A percentile compares a stretch with the other conserved stretches of the same genome.
phyloP scores from a whole-genome alignment of 2,888 invertebrate species.

The Eupithecia tripunctaria region DNA sequence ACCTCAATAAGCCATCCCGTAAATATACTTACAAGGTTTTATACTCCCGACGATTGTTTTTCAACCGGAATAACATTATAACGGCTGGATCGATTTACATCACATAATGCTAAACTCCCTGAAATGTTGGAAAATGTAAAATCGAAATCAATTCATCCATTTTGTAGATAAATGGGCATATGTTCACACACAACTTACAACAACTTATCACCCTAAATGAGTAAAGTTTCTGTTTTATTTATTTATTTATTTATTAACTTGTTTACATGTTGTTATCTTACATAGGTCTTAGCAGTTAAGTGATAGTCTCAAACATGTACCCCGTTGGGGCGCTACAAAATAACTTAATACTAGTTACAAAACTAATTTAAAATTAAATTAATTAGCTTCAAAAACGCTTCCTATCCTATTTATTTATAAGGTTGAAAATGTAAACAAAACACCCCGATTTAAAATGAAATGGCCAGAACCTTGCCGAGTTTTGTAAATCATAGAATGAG shows the following conservation, averaged over 20 bases:
- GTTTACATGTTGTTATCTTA: no score
- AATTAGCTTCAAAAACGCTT: no score
- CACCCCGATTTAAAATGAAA: not conserved
- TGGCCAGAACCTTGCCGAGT: conserved; percentile 22
- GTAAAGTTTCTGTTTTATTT: not conserved
- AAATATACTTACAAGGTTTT: not conserved
- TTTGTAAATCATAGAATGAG: conserved; percentile 21
- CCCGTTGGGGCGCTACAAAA: no score
- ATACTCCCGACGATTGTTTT: not conserved
- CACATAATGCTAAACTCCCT: not conserved
- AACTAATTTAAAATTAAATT: no score
- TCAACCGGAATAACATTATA: no score
- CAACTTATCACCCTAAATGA: not conserved
- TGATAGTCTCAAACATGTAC: no score
- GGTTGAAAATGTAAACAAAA: not conserved
- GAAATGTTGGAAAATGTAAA: not conserved
- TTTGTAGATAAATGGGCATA: not conserved
- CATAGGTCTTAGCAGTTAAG: no score
- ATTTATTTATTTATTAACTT: no score
- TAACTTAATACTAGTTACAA: no score
- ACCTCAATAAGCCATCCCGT: not conserved
- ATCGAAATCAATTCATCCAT: no score
- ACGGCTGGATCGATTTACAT: not conserved
- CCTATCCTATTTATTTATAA: no score
- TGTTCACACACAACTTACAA: not conserved